A percentile compares a stretch with the other conserved stretches of the same genome.
Evolutionary conservation across 2,888 invertebrate species (phyloP).

Genomic region (Pandemis cinnamomeana): DNA sequence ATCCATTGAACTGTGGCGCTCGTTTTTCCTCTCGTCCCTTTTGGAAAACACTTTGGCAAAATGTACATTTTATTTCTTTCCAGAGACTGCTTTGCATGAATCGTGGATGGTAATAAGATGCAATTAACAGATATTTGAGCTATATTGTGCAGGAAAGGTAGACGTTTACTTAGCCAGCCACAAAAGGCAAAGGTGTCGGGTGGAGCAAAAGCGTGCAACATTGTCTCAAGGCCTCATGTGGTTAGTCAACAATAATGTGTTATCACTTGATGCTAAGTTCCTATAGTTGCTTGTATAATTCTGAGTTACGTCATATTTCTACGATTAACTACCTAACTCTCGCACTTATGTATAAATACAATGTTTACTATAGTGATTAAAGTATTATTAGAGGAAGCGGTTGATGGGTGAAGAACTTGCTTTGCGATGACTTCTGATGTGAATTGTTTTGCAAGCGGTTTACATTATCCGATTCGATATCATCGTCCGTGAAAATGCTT

Average conservation of each 20-base stretch:
- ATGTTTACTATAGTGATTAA: neutral
- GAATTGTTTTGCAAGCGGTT: too few species aligned
- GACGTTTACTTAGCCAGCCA: conserved; percentile 8
- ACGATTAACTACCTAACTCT: neutral
- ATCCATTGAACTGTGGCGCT: too few species aligned
- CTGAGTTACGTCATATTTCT: conserved; percentile 24
- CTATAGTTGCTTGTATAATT: conserved; percentile 12
- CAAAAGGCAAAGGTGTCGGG: conserved; percentile 21
- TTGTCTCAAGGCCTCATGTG: conserved; percentile 52
- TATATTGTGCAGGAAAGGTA: neutral
- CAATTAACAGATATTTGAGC: neutral
- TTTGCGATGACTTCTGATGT: neutral
- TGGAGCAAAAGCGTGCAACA: conserved; percentile 18
- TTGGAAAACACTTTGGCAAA: too few species aligned
- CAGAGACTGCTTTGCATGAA: too few species aligned
- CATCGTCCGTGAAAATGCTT: too few species aligned
- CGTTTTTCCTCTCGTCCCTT: too few species aligned
- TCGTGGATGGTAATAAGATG: neutral
- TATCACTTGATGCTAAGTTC: conserved; percentile 27
- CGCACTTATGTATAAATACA: neutral
- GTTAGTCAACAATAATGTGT: conserved; percentile 46
- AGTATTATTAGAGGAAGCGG: neutral
- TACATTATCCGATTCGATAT: too few species aligned
- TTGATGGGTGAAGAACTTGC: neutral
- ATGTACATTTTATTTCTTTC: too few species aligned